A percentile compares a stretch with the other conserved stretches of the same genome.
Evolutionary conservation across 2,888 invertebrate species (phyloP).

Genomic region (Andrena minutula): DNA sequence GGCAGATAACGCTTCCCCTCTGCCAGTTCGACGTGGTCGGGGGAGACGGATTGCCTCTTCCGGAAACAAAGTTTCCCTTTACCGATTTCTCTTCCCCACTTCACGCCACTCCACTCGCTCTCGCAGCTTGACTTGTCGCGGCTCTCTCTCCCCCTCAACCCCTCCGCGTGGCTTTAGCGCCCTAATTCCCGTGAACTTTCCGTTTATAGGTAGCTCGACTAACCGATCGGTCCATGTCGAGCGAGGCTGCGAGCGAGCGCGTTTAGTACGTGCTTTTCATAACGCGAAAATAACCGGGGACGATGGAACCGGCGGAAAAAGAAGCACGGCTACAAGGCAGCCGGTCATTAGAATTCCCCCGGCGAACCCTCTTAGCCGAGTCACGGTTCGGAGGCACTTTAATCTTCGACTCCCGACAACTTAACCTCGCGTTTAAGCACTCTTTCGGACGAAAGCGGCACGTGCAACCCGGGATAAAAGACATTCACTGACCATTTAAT

Average conservation of each 20-base stretch:
- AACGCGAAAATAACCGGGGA: conserved; percentile 48
- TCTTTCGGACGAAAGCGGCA: conserved; percentile 22
- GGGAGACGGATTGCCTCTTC: conserved; percentile 63
- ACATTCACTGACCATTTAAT: conserved; percentile 28
- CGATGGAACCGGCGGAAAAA: not conserved
- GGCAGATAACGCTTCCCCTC: conserved; percentile 50
- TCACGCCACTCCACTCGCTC: not conserved
- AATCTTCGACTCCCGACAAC: conserved; percentile 79
- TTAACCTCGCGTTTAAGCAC: conserved; percentile 74
- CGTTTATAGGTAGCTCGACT: conserved; percentile 21
- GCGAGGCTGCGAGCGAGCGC: not conserved
- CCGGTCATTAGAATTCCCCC: conserved; percentile 79
- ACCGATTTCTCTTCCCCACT: conserved; percentile 43
- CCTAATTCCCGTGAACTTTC: conserved; percentile 35
- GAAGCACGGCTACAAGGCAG: conserved; percentile 30
- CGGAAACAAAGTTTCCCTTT: conserved; percentile 53
- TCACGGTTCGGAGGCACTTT: conserved; percentile 76
- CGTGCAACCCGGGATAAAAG: conserved; percentile 24
- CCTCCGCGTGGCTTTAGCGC: not conserved
- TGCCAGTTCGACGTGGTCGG: conserved; percentile 35
- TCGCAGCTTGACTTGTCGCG: too few species aligned
- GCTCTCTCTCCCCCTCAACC: too few species aligned
- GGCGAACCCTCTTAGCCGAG: conserved; percentile 72
- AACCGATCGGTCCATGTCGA: conserved; percentile 21
- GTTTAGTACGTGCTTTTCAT: conserved; percentile 45